phyloP scores from a whole-genome alignment of 2,888 invertebrate genomes.

The Scotopteryx bipunctaria region DNA sequence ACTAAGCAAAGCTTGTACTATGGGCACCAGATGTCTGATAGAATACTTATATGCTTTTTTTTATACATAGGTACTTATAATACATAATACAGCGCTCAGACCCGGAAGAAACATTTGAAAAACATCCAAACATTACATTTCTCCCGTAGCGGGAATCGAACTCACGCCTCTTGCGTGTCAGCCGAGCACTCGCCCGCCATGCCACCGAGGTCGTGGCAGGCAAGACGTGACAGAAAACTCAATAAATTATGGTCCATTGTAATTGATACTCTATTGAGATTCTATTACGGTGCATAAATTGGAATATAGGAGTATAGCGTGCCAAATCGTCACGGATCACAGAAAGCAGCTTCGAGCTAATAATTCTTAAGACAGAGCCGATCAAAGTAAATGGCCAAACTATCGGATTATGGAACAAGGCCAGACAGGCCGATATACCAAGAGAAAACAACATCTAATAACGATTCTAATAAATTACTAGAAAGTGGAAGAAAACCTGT shows the following conservation, averaged over 20 bases:
- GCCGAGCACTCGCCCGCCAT: too few relatives aligned
- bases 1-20: too few relatives aligned
- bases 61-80: too few relatives aligned
- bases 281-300: slow-evolving; percentile 34
- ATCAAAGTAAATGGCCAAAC: slow-evolving; percentile 22
- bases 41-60: too few relatives aligned
- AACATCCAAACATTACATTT: too few relatives aligned
- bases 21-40: too few relatives aligned
- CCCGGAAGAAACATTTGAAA: too few relatives aligned
- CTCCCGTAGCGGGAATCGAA: too few relatives aligned
- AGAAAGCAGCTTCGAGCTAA: slow-evolving; percentile 44
- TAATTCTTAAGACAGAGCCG: slow-evolving; percentile 17
- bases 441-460: slow-evolving; percentile 21
- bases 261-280: slow-evolving; percentile 38
- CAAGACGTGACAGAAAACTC: too few relatives aligned
- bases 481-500: slow-evolving; percentile 21
- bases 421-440: slow-evolving; percentile 9
- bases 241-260: slow-evolving; percentile 12
- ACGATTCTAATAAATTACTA: slow-evolving; percentile 12
- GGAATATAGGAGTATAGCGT: slow-evolving; percentile 38
- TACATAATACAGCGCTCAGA: too few relatives aligned
- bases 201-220: too few relatives aligned
- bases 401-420: slow-evolving; percentile 29
- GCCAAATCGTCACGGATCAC: slow-evolving; percentile 50
- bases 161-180: too few relatives aligned